phyloP scores from a whole-genome alignment of 2,888 invertebrate species.

The Thecocarcelia acutangulata region DNA sequence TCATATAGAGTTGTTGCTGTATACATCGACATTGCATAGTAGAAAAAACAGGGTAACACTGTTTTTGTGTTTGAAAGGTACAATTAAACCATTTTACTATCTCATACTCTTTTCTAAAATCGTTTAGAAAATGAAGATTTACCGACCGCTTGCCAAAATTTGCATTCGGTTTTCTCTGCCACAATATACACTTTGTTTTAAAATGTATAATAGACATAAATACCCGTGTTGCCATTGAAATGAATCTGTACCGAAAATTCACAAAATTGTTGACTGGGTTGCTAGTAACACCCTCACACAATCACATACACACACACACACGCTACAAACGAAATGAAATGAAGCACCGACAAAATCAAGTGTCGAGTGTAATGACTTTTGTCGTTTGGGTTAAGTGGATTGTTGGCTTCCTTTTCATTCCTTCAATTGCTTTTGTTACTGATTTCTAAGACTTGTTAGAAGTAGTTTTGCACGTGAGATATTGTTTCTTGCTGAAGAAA shows the following conservation, averaged over 20 bases:
- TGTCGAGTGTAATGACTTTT: constrained; percentile 80
- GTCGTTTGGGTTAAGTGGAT: constrained; percentile 80
- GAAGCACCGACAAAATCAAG: constrained; percentile 67
- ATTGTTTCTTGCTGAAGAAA: constrained; percentile 34
- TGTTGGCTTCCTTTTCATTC: constrained; percentile 73
- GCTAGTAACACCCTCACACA: neutral
- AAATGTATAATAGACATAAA: too few species aligned
- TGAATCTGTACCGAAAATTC: neutral
- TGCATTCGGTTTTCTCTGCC: too few species aligned
- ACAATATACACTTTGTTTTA: too few species aligned
- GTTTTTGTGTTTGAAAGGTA: too few species aligned
- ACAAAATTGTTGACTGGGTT: constrained; percentile 9
- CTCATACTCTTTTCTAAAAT: too few species aligned
- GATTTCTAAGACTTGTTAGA: constrained; percentile 54
- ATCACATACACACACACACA: constrained; percentile 8
- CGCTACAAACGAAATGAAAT: constrained; percentile 24
- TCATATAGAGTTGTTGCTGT: too few species aligned
- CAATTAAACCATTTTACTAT: too few species aligned
- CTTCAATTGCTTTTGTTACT: constrained; percentile 62
- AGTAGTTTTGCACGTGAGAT: constrained; percentile 66
- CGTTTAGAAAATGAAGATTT: too few species aligned
- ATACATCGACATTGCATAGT: too few species aligned
- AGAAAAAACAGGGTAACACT: too few species aligned
- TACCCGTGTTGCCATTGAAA: too few species aligned
- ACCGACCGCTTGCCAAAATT: too few species aligned